A percentile compares a stretch with the other conserved stretches of the same genome.
Evolutionary conservation across 2,113 vertebrate species (phyloP).

Genomic region (Mystacornis crossleyi): DNA sequence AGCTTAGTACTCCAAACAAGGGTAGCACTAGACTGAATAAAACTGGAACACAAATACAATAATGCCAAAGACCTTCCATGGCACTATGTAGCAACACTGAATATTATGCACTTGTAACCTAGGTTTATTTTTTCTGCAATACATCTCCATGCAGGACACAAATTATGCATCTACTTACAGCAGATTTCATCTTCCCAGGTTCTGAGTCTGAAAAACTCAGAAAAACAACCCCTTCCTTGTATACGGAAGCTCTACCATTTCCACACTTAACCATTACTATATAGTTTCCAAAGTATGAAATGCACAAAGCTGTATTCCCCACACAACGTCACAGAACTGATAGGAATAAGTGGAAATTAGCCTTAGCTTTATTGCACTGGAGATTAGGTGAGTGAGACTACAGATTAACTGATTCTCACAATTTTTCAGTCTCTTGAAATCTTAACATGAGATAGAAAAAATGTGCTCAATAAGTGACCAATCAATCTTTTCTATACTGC

Average conservation of each 20-base stretch:
- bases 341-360: neutral
- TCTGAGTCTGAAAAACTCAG: neutral
- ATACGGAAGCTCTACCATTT: neutral
- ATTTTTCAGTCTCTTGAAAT: neutral
- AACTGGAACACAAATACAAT: neutral
- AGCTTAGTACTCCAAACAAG: constrained; percentile 1
- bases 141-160: neutral
- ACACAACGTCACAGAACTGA: neutral
- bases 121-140: neutral
- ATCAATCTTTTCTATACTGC: neutral
- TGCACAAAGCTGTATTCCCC: neutral
- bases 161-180: neutral
- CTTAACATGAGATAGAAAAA: neutral
- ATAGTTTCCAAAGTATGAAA: neutral
- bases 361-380: neutral
- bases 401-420: neutral
- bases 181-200: neutral
- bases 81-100: neutral
- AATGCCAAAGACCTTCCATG: neutral
- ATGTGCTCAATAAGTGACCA: neutral
- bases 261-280: neutral
- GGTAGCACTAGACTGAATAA: constrained; percentile 5
- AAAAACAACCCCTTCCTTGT: neutral
- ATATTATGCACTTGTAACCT: neutral
- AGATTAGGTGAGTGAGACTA: neutral